These are phyloP conservation scores for Drosophila nigrodunni DNA, from an alignment of 1,140 invertebrate genomes.

Conservation along the genomic window DNA sequence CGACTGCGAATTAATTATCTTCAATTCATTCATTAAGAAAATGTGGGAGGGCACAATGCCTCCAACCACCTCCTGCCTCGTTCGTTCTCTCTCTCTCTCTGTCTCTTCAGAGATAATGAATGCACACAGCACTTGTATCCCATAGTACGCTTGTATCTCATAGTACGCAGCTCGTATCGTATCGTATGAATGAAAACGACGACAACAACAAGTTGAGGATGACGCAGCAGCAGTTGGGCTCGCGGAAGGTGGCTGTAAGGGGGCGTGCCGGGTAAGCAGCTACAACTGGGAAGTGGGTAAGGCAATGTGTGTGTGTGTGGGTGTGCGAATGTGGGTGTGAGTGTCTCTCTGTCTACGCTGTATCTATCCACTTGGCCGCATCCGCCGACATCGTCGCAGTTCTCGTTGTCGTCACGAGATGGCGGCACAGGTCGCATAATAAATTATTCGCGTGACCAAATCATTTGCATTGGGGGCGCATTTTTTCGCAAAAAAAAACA, in stretches of 20 bases:
- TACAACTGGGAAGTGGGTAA: conserved; percentile 11
- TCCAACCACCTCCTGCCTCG: not conserved
- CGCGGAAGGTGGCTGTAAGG: not conserved
- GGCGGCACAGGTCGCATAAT: conserved; percentile 73
- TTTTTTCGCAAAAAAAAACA: no score
- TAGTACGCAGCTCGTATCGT: conserved; percentile 52
- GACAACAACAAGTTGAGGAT: conserved; percentile 43
- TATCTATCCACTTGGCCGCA: conserved; percentile 60
- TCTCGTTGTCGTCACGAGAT: conserved; percentile 66
- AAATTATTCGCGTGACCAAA: conserved; percentile 83
- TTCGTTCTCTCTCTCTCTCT: not conserved
- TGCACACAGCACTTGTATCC: conserved; percentile 67
- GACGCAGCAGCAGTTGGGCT: conserved; percentile 37
- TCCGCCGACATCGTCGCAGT: conserved; percentile 46
- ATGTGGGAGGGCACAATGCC: conserved; percentile 51
- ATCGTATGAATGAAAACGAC: conserved; percentile 70
- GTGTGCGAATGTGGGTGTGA: conserved; percentile 8
- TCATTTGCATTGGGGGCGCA: conserved; percentile 67
- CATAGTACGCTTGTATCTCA: conserved; percentile 68
- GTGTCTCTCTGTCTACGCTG: conserved; percentile 43
- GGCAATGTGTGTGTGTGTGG: conserved; percentile 11
- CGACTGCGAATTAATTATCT: conserved; percentile 75
- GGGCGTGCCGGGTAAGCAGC: not conserved
- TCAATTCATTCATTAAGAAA: conserved; percentile 82
- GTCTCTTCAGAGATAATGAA: conserved; percentile 64